Evolutionary conservation across 2,888 invertebrate species (phyloP).

Genomic region (Eilema griseolum): DNA sequence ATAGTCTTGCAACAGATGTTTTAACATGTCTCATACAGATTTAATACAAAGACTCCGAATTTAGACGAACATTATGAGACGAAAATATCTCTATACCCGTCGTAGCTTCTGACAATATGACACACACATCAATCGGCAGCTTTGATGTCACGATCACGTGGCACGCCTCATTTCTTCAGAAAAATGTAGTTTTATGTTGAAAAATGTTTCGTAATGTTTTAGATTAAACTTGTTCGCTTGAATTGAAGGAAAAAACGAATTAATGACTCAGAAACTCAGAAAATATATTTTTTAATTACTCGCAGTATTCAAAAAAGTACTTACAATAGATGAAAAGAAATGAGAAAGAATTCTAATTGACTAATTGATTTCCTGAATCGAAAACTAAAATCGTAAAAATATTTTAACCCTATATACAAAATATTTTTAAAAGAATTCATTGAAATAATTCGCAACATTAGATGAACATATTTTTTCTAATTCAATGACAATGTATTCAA

Average conservation of each 20-base stretch:
- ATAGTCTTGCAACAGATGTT: slow-evolving; percentile 18
- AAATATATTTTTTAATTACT: not conserved
- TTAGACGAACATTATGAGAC: slow-evolving; percentile 18
- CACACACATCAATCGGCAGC: slow-evolving; percentile 63
- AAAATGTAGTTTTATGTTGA: slow-evolving; percentile 39
- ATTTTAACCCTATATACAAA: not conserved
- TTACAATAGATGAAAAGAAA: not conserved
- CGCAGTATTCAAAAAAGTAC: not conserved
- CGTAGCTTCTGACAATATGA: slow-evolving; percentile 56
- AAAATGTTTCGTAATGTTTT: slow-evolving; percentile 31
- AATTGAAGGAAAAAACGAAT: not conserved
- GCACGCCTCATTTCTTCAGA: slow-evolving; percentile 49
- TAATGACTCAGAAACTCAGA: not conserved
- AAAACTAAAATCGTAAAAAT: not conserved
- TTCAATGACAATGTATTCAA: not conserved
- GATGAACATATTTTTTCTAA: not conserved
- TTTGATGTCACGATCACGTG: slow-evolving; percentile 66
- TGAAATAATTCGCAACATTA: not conserved
- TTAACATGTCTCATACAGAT: slow-evolving; percentile 15
- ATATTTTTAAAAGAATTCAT: not conserved
- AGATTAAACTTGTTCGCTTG: slow-evolving; percentile 4
- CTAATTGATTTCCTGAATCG: not conserved
- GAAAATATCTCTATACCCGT: slow-evolving; percentile 32
- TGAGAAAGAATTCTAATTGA: not conserved
- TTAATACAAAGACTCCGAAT: slow-evolving; percentile 21